Evolutionary conservation across 2,797 vertebrate genomes (phyloP).

Genomic region (Florisuga fusca): DNA sequence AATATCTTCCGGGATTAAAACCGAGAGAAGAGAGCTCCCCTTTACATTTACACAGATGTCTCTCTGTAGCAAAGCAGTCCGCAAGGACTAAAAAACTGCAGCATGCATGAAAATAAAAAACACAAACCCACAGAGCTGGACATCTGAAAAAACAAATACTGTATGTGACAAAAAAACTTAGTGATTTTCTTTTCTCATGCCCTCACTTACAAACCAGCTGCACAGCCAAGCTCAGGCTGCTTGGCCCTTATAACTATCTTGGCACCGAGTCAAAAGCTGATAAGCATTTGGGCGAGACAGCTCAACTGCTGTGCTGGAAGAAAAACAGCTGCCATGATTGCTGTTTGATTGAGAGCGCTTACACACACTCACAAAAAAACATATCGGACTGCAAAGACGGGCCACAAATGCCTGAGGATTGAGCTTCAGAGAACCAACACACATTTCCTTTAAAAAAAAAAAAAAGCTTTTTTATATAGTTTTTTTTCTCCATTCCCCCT

Average conservation of each 20-base stretch:
- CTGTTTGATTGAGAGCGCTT: conserved; percentile 75
- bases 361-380: conserved; percentile 63
- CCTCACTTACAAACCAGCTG: conserved; percentile 72
- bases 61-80: neutral
- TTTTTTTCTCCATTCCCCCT: conserved; percentile 24
- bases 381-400: conserved; percentile 50
- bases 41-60: neutral
- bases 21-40: neutral
- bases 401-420: conserved; percentile 63
- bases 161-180: conserved; percentile 68
- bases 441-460: conserved; percentile 3
- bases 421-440: conserved; percentile 54
- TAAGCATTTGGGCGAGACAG: conserved; percentile 86
- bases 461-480: conserved; percentile 6
- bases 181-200: conserved; percentile 65
- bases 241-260: conserved; percentile 82
- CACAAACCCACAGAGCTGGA: conserved; percentile 22
- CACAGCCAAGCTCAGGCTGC: conserved; percentile 73
- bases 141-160: conserved; percentile 32
- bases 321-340: conserved; percentile 87
- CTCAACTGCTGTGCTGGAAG: conserved; percentile 80
- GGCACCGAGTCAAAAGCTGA: conserved; percentile 85
- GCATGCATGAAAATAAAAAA: neutral
- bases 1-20: conserved; percentile 9
- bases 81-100: neutral